phyloP scores from a whole-genome alignment of 2,113 vertebrate species.

The Urocolius indicus region DNA sequence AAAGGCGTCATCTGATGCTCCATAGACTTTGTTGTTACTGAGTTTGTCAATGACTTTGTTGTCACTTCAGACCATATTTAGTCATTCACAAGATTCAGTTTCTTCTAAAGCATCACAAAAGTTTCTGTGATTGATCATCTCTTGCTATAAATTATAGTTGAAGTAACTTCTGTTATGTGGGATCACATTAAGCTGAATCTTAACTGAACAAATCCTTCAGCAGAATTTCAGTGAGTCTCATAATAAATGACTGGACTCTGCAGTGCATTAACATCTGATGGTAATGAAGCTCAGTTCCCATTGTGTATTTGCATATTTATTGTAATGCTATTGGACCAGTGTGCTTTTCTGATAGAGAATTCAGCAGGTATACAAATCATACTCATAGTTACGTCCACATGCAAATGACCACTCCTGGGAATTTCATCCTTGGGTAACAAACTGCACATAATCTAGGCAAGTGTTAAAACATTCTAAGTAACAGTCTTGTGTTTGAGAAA shows the following conservation, averaged over 20 bases:
- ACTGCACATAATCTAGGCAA: background rate
- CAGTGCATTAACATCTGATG: background rate
- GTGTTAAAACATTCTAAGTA: background rate
- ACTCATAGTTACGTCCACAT: background rate
- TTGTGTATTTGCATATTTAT: background rate
- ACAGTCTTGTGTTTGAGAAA: background rate
- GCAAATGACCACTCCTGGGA: background rate
- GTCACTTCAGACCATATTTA: background rate
- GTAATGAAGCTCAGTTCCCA: background rate
- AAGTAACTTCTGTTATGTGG: background rate
- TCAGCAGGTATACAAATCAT: background rate
- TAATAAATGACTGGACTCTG: background rate
- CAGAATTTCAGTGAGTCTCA: background rate
- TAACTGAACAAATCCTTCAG: background rate
- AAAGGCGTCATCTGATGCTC: background rate
- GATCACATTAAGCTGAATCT: background rate
- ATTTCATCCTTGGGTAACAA: background rate
- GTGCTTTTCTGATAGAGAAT: background rate
- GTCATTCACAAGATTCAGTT: background rate
- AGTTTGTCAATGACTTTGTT: background rate
- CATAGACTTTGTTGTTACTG: background rate
- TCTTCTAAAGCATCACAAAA: background rate
- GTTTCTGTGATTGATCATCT: background rate
- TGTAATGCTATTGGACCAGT: background rate
- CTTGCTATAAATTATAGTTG: background rate